Evolutionary conservation across 2,888 invertebrate species (phyloP), one percentile per base, ranked within the genome.

Genomic region (Argynnis bischoffii): DNA sequence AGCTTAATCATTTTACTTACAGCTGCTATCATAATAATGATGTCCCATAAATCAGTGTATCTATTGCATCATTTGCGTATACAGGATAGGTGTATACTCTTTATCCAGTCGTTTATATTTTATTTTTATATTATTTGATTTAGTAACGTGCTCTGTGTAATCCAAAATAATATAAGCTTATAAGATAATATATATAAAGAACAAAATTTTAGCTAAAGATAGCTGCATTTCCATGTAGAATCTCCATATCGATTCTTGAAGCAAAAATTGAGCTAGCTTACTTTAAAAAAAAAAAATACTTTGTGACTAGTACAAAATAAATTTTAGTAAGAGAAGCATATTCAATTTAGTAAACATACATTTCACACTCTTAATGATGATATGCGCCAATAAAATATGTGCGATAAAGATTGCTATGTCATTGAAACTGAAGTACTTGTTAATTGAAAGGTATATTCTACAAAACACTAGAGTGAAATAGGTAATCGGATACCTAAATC

Each of bases 1-100:
- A 51, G 6, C 46, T 46, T 57, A 53, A 57, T 57, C n/a, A 46
- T 57, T 65, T 65, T 53, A 47, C 26, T 53, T 53, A 65, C 57
- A 53, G 57, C 50, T 57, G 4, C 14, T 31, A 65, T 65, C 16
- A 47, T 46, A 59, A n/a, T 65, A 64, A 64, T 26, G 57, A 53
- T 46, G 51, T 8, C 15, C 11, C 47, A 65, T 65, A 57, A 47
- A 59, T 65, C 65, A 65, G 21, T 31, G 26, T 13, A 47, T 26
- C n/a, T 21, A 4, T 47, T 47, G 11, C 21, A 57, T 14, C 21
- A 11, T 21, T 46, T 13, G n/a, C 46, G 18, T 13, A 13, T 18
- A 18, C 46, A 6, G n/a, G 6, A 35, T 11, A n/a, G 35, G 6
- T 55, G 8, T 55, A 11, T 53, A 18, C 13, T 18, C 18, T 18